Base-by-base conservation (phyloP, 2,888 invertebrate genomes). In the Brachypalpus laphriformis region DNA sequence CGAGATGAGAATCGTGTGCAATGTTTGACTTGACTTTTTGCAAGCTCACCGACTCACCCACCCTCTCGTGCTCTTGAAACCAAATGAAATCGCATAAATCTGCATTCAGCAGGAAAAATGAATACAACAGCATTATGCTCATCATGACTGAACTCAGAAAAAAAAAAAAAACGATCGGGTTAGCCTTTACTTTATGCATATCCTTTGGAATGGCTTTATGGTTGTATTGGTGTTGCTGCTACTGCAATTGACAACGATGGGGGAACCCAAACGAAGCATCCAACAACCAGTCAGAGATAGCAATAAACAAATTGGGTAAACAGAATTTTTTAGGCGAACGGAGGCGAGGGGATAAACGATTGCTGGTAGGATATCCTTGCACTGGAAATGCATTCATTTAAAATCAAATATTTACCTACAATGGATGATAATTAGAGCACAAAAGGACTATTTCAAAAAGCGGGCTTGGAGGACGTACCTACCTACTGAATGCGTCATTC, bases 361-460 rank as follows among this genome's bases (percentile, higher is more conserved):
- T 72, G 78, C 56, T 77, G 71, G 47, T 22, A 61, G 66, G 72
- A 71, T 80, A 49, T 83, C 66, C 72, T 70, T 81, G 75, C 57
- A 57, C 63, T 77, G 82, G 25, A 66, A 85, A 85, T 85, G 75
- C 75, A 81, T 81, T 81, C 71, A 85, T 59, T 76, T 75, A 51
- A 81, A 81, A 85, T 85, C 71, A 85, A 85, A 81, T 85, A 85
- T 81, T 81, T 85, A 85, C 75, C 85, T 75, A 76, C 85, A 81
- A 85, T 85, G 85, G 75, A 42, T 85, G 75, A 85, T 85, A 85
- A 85, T 85, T 85, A 76, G 81, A 76, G 85, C 85, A 85, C 81
- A 85, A 81, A 75, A 65, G 75, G 45, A 75, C 45, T 70, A 70
- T 63, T 74, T 61, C 74, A 70, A 68, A 83, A 74, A 70, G 56